phyloP scores from a whole-genome alignment of 2,888 invertebrate species.

The Drosophila rubida region DNA sequence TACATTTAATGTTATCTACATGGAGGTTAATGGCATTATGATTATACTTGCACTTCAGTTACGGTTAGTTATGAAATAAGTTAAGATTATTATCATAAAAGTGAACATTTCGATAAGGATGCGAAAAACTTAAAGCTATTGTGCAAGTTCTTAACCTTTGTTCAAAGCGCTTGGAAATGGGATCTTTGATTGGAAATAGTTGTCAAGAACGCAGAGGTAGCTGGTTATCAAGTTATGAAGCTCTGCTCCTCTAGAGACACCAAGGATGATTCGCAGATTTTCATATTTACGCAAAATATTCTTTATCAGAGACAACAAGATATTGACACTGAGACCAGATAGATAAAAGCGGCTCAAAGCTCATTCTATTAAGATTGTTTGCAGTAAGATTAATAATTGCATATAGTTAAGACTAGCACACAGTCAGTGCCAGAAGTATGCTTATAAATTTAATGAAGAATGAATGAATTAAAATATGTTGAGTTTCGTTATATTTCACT shows the following conservation, averaged over 20 bases:
- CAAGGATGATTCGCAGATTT: neutral
- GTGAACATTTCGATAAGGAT: neutral
- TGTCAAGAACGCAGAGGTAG: neutral
- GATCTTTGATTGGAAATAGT: neutral
- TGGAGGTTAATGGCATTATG: neutral
- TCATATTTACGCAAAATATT: neutral
- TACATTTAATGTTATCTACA: neutral
- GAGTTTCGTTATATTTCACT: too few relatives aligned
- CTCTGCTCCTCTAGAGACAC: neutral
- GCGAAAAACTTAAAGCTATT: neutral
- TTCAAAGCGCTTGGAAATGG: neutral
- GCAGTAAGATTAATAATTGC: conserved; percentile 22
- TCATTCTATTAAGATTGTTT: conserved; percentile 5
- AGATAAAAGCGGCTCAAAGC: conserved; percentile 25
- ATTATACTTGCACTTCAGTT: neutral
- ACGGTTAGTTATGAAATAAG: neutral
- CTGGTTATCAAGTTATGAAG: neutral
- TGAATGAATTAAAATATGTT: too few relatives aligned
- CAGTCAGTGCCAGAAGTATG: neutral
- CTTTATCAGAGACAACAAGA: conserved; percentile 9
- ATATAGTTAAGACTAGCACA: neutral
- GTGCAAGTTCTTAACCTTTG: neutral
- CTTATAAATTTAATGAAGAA: too few relatives aligned
- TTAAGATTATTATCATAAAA: neutral
- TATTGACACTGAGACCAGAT: neutral